phyloP scores from a whole-genome alignment of 1,140 invertebrate species.

The Drosophila auraria region DNA sequence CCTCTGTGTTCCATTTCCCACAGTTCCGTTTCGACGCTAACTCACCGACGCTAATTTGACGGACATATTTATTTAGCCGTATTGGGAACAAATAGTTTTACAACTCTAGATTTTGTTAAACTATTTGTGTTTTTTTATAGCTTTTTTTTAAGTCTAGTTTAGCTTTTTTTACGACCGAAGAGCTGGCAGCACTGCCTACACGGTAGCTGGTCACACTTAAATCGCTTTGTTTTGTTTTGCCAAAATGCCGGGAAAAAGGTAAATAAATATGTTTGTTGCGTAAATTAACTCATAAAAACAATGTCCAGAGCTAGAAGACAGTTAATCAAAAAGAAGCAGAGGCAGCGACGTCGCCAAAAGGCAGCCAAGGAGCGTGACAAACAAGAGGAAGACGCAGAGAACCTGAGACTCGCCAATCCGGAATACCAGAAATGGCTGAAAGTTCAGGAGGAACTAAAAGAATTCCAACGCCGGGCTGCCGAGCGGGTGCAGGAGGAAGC shows the following conservation, averaged over 20 bases:
- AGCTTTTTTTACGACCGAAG: too few relatives aligned
- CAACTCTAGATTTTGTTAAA: too few relatives aligned
- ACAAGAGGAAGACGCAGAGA: conserved; percentile 59
- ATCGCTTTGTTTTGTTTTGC: conserved; percentile 3
- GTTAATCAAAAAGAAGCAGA: conserved; percentile 85
- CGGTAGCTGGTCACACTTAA: not conserved
- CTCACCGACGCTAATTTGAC: too few relatives aligned
- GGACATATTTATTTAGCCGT: too few relatives aligned
- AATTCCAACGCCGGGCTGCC: conserved; percentile 67
- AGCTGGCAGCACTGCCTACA: too few relatives aligned
- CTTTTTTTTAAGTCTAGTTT: too few relatives aligned
- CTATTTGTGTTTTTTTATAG: too few relatives aligned
- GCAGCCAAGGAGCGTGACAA: conserved; percentile 79
- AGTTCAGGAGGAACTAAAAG: conserved; percentile 67
- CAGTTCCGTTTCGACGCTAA: too few relatives aligned
- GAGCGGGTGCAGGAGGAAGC: conserved; percentile 64
- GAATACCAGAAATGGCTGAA: conserved; percentile 74
- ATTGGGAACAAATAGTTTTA: too few relatives aligned
- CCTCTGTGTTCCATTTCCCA: too few relatives aligned
- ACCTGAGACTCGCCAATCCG: conserved; percentile 52
- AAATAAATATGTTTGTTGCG: not conserved
- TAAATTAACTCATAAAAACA: not conserved
- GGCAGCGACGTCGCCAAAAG: conserved; percentile 84
- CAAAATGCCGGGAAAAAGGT: conserved; percentile 47
- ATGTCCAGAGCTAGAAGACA: conserved; percentile 82